Conservation (phyloP, 2,888 invertebrate genomes). For the Nephrotoma flavescens region DNA sequence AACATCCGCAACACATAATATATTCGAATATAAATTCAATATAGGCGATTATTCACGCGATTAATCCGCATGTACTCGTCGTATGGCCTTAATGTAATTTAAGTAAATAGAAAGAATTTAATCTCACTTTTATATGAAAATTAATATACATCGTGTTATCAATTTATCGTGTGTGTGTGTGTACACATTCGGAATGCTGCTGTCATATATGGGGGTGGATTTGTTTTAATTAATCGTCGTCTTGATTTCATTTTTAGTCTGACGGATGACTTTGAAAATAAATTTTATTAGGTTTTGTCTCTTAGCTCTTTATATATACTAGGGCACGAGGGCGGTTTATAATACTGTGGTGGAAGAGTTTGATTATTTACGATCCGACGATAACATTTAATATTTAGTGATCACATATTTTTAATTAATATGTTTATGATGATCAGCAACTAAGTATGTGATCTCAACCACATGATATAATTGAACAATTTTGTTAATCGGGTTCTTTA, state of each 20-base stretch:
- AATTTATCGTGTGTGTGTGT: background rate
- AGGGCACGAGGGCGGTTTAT: too few relatives aligned
- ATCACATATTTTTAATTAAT: too few relatives aligned
- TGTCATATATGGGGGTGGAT: background rate
- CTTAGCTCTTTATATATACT: background rate
- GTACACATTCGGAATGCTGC: background rate
- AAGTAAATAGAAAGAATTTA: background rate
- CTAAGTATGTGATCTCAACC: too few relatives aligned
- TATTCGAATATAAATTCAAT: background rate
- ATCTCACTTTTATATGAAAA: background rate
- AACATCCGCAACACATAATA: background rate
- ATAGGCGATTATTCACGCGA: background rate
- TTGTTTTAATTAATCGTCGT: background rate
- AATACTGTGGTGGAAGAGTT: too few relatives aligned
- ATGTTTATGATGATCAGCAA: too few relatives aligned
- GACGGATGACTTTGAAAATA: background rate
- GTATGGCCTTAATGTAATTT: background rate
- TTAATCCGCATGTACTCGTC: background rate
- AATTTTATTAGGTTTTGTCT: background rate
- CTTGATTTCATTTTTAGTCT: background rate
- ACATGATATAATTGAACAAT: too few relatives aligned
- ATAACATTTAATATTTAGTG: too few relatives aligned
- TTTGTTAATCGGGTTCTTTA: too few relatives aligned
- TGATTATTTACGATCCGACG: too few relatives aligned
- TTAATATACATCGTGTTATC: background rate